Percentiles rank a stretch among this genome's conserved stretches.
Conservation (phyloP, 1,140 invertebrate genomes). For the Drosophila subpulchrella region DNA sequence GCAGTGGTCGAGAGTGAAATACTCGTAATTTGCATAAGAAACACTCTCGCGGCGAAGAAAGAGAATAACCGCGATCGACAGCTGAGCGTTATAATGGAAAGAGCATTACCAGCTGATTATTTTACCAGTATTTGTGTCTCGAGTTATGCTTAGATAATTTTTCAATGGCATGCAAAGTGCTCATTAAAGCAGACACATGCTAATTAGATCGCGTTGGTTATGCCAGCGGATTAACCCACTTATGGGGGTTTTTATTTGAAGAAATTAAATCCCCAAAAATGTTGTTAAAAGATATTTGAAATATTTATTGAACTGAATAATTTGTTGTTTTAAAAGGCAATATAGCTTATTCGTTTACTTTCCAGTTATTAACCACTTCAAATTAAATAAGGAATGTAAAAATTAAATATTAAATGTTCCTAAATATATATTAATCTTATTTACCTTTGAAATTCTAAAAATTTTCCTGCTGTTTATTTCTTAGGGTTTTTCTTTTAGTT, state of each 20-base stretch:
- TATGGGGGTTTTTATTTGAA: background rate
- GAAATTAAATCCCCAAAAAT: no score
- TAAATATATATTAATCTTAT: no score
- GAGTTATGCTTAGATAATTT: constrained; percentile 74
- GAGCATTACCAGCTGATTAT: constrained; percentile 56
- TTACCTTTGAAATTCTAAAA: no score
- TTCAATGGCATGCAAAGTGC: constrained; percentile 79
- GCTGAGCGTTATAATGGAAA: constrained; percentile 14
- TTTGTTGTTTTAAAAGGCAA: no score
- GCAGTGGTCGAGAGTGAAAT: constrained; percentile 48
- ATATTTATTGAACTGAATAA: no score
- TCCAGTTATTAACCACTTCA: no score
- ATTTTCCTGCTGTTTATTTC: no score
- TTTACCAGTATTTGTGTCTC: constrained; percentile 11
- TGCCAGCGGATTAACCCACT: constrained; percentile 36
- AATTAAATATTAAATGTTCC: no score
- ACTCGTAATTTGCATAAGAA: constrained; percentile 67
- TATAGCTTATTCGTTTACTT: no score
- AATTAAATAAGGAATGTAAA: no score
- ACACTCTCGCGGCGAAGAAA: background rate
- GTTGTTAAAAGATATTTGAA: no score
- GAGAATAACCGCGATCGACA: constrained; percentile 39
- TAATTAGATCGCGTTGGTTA: constrained; percentile 63
- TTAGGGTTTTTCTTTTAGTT: no score
- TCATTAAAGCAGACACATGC: constrained; percentile 69